These are phyloP conservation scores for Danio aesculapii DNA, from an alignment of 2,797 vertebrate genomes.

Conservation along the genomic window DNA sequence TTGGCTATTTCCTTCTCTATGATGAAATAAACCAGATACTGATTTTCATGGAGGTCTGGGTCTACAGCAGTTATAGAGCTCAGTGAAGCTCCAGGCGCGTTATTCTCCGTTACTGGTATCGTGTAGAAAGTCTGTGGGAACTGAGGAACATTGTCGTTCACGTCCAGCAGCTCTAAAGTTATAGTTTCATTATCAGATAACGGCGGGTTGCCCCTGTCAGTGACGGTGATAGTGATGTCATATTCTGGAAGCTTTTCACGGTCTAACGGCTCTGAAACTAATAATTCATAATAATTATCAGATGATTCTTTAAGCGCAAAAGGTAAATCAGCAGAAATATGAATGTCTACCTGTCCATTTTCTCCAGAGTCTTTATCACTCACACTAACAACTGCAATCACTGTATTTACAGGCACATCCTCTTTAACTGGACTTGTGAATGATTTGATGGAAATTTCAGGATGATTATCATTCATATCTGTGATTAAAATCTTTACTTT, in stretches of 20 bases:
- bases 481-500: slow-evolving; percentile 70
- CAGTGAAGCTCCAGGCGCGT: slow-evolving; percentile 60
- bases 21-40: slow-evolving; percentile 68
- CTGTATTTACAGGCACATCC: slow-evolving; percentile 64
- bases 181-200: slow-evolving; percentile 67
- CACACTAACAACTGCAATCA: slow-evolving; percentile 76
- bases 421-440: slow-evolving; percentile 70
- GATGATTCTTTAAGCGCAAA: slow-evolving; percentile 69
- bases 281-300: slow-evolving; percentile 73
- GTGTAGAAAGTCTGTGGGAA: slow-evolving; percentile 64
- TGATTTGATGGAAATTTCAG: slow-evolving; percentile 72
- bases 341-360: slow-evolving; percentile 69
- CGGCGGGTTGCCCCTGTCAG: slow-evolving; percentile 69
- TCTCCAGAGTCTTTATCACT: slow-evolving; percentile 72
- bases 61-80: slow-evolving; percentile 63
- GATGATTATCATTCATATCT: slow-evolving; percentile 78
- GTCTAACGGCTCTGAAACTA: slow-evolving; percentile 68
- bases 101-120: slow-evolving; percentile 63
- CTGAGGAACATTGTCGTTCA: slow-evolving; percentile 75
- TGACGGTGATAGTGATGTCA: slow-evolving; percentile 64
- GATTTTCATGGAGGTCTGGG: slow-evolving; percentile 69
- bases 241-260: slow-evolving; percentile 67
- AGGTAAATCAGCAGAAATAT: slow-evolving; percentile 48
- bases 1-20: slow-evolving; percentile 63
- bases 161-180: slow-evolving; percentile 69